Evolutionary conservation across 2,888 invertebrate species (phyloP), one percentile per base, ranked within the genome.

Genomic region (Spatulosminthurus flaviceps): DNA sequence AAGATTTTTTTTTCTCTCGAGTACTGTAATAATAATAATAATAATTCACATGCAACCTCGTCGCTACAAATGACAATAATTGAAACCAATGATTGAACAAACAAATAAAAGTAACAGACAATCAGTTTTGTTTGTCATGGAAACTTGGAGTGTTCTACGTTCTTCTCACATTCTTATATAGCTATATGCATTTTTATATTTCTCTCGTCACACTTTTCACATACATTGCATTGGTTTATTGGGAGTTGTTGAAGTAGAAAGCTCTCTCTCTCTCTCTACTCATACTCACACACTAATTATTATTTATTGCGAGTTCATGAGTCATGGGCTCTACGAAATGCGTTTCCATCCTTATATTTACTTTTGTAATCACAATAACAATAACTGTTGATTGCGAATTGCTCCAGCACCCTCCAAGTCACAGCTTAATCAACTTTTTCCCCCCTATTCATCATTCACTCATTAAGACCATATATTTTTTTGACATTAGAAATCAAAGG

Each of bases 71-170:
- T 60, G 43, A 60, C 13, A 73, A 73, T 43, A 51, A 60, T 60
- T 43, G 19, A 61, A 74, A 61, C 34, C 28, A 61, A 74, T 29
- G 29, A 21, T 28, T 24, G 64, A 51, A 51, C n/a, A 71, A 71
- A 42, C 11, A 73, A 28, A 73, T 60, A 73, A 74, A 74, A n/a
- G 51, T 60, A 29, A 74, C 24, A 19, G 60, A 61, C 29, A 74
- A 74, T 74, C 73, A 74, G 43, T 51, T 61, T 74, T 61, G n/a
- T 51, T 61, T 60, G 16, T 60, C 60, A 74, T 24, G 26, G 26
- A 29, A 72, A 72, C 24, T 64, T 22, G 64, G n/a, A 16, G 24
- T 19, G 22, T 61, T 61, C 41, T n/a, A n/a, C n/a, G n/a, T n/a
- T n/a, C n/a, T n/a, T n/a, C n/a, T n/a, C n/a, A n/a, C n/a, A 34